Base-by-base conservation (phyloP, 2,888 invertebrate species). In the Coenonympha arcania region DNA sequence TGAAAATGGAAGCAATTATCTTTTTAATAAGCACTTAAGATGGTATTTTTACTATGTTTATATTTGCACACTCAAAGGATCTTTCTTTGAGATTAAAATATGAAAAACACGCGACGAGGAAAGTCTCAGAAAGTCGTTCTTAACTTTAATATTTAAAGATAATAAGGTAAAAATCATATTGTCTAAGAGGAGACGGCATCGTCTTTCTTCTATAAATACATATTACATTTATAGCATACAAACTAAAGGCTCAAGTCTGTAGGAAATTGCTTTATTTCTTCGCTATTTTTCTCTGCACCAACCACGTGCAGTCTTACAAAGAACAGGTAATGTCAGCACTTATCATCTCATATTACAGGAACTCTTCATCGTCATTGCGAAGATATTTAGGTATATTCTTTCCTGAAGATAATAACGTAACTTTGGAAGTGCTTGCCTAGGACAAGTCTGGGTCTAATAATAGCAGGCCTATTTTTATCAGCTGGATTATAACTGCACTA, bases 71-170 rank as follows among this genome's bases (percentile, higher is more conserved):
- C 15, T 16, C 16, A 15, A 33, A 15, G 15, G 16, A 15, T 16
- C 31, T 33, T 33, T 1, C 8, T 16, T 15, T 15, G 3, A 16
- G 13, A 6, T 8, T 16, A 33, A 33, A 33, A 15, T 33, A 33
- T 16, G 31, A 16, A 33, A 20, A 19, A 18, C 18, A 11, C 19
- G 18, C n/a, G 18, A 36, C 2, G 36, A 20, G 36, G 20, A 36
- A 19, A n/a, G 20, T 36, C 19, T 36, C 6, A 2, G 36, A 36
- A 31, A 13, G 11, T 8, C 11, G 11, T 4, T 5, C 11, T 31
- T 19, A 36, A 39, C 39, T 39, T 24, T 39, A 24, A 22, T 39
- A 15, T 39, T 22, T 15, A 39, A 24, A 39, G 39, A 24, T 24
- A 24, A 39, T 36, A 20, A 11, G 11, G n/a, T 36, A 22, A 37